Conservation (phyloP, 2,797 vertebrate species). For the Diplodus sargus region DNA sequence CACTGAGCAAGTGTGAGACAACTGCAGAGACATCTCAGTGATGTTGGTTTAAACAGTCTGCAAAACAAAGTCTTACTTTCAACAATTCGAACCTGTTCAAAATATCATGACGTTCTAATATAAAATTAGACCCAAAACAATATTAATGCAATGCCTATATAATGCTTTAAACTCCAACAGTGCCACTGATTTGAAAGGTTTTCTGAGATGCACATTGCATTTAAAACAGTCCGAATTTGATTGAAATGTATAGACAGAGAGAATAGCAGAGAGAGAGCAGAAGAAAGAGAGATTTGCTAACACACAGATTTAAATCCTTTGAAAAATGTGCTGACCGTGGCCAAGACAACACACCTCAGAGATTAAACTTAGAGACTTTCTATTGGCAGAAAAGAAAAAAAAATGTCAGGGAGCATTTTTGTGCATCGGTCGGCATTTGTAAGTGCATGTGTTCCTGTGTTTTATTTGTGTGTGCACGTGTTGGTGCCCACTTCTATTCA, state of each 20-base stretch:
- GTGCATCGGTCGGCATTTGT: slow-evolving; percentile 21
- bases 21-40: too few species aligned
- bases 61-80: background rate
- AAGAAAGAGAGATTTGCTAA: slow-evolving; percentile 52
- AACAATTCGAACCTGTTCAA: background rate
- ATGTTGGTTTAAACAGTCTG: too few species aligned
- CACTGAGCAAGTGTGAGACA: background rate
- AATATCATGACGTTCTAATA: background rate
- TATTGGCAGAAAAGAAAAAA: slow-evolving; percentile 39
- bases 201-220: background rate
- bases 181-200: background rate
- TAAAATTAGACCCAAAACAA: background rate
- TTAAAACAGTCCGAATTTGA: slow-evolving; percentile 15
- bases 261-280: slow-evolving; percentile 19
- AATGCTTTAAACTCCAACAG: background rate
- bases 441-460: background rate
- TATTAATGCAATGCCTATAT: background rate
- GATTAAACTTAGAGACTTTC: slow-evolving; percentile 49
- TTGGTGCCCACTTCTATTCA: slow-evolving; percentile 9
- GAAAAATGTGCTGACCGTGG: slow-evolving; percentile 67
- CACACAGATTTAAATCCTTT: slow-evolving; percentile 62
- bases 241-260: slow-evolving; percentile 15
- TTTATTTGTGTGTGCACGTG: slow-evolving; percentile 23
- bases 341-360: slow-evolving; percentile 50
- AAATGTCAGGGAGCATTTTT: slow-evolving; percentile 30